Base-by-base conservation (phyloP, 2,888 invertebrate genomes). In the Phaonia tiefii region DNA sequence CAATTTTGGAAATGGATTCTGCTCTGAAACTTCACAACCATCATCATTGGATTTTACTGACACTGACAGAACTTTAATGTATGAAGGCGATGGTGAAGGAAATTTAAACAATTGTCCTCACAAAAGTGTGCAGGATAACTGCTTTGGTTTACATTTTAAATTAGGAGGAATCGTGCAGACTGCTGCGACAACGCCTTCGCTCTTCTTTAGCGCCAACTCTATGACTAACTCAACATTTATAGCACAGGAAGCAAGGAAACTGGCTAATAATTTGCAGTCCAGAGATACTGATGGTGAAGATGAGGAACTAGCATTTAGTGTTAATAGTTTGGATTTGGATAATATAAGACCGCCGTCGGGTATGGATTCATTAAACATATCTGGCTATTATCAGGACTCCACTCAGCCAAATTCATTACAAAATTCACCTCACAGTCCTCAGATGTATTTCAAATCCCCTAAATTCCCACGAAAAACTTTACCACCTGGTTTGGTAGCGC, bases 291-390 rank as follows among this genome's bases (percentile, higher is more conserved):
- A 80, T 5, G 85, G 86, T 3, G 84, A 86, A 13, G 84, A 83
- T 44, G 83, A 84, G 2, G 88, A 88, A 58, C 86, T 95, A 92
- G 93, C 93, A 0, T 91, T 92, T 20, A 94, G 94, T 83, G 92
- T 92, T 1, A 92, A 93, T 3, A 94, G 94, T 25, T 88, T 95
- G 8, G 96, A 96, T 86, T 90, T 96, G 75, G 96, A 96, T 85
- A 92, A 94, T 71, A 92, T 96, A 3, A 94, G 94, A 84, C 96
- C 96, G 0, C 96, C 96, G 0, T 96, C 96, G 0, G 92, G 95
- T 66, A 93, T 96, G 91, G 95, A 95, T 49, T 94, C 95, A 82
- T 87, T 94, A 7, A 93, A 92, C 83, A 90, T 89, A 79, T 89
- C 93, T 0, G 92, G 92, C 0, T 92, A 92, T 49, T 92, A 91